Percentiles rank a stretch among this genome's conserved stretches.
These are phyloP conservation scores for Pangasius macronema DNA, from an alignment of 2,797 vertebrate genomes.

Conservation along the genomic window DNA sequence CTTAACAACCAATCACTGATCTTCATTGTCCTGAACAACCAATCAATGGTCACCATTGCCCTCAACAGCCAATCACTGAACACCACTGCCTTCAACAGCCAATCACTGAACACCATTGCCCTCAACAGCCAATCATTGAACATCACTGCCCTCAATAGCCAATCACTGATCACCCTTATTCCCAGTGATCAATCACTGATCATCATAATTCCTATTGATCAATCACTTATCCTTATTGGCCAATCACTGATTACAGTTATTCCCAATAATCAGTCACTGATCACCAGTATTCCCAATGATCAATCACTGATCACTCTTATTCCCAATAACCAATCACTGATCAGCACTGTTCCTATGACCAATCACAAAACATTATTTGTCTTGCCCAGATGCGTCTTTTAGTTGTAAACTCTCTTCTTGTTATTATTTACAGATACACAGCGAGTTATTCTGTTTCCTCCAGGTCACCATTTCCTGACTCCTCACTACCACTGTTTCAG, in stretches of 20 bases:
- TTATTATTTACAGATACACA: not conserved
- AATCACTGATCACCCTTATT: no score
- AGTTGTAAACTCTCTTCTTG: not conserved
- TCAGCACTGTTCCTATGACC: not conserved
- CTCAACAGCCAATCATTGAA: no score
- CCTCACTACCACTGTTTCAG: no score
- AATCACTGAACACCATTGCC: no score
- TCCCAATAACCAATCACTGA: not conserved
- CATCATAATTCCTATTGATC: no score
- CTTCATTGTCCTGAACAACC: no score
- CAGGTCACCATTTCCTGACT: no score
- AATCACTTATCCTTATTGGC: not conserved
- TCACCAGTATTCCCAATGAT: not conserved
- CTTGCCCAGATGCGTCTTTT: not conserved
- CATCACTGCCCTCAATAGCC: no score
- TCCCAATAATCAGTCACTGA: not conserved
- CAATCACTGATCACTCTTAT: not conserved
- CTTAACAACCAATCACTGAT: not conserved
- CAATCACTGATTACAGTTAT: not conserved
- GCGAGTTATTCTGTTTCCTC: not conserved
- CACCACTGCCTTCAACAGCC: not conserved
- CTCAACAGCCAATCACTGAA: not conserved
- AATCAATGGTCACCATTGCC: not conserved
- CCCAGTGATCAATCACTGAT: no score
- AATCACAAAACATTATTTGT: no score